A percentile compares a stretch with the other conserved stretches of the same genome.
Conservation (phyloP, 2,113 vertebrate genomes). For the Oxygymnocypris stewartii region DNA sequence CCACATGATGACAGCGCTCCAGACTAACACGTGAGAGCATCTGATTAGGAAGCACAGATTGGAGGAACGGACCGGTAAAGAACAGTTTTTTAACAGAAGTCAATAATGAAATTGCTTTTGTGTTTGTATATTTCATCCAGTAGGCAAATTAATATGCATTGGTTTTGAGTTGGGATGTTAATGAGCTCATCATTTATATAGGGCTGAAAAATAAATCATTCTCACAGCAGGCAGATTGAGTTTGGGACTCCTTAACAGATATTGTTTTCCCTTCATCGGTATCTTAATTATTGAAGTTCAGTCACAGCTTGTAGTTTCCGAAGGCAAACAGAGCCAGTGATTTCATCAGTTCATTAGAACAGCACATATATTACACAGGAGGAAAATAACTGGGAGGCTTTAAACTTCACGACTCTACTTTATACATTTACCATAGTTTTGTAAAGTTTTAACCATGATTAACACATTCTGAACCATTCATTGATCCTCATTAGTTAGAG, state of each 20-base stretch:
- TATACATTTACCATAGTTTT: background rate
- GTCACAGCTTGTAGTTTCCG: background rate
- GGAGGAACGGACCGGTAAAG: background rate
- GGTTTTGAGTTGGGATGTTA: slow-evolving; percentile 1
- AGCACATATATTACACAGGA: background rate
- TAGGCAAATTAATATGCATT: slow-evolving; percentile 20
- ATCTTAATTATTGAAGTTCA: slow-evolving; percentile 21
- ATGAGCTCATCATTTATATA: background rate
- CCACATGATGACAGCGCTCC: background rate
- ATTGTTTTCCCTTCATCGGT: slow-evolving; percentile 2
- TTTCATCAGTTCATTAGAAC: slow-evolving; percentile 8
- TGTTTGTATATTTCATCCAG: background rate
- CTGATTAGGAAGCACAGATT: background rate
- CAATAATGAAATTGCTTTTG: background rate
- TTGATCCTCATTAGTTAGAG: background rate
- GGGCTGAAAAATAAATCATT: slow-evolving; percentile 2
- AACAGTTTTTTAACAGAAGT: background rate
- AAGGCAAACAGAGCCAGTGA: slow-evolving; percentile 15
- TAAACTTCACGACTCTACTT: background rate
- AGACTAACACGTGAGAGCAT: background rate
- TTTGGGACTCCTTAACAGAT: background rate
- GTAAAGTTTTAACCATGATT: background rate
- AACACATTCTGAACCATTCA: background rate
- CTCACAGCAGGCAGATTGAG: background rate
- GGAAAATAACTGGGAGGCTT: background rate